Evolutionary conservation across 1,140 invertebrate genomes (phyloP).

Genomic region (Bombus difficillimus): DNA sequence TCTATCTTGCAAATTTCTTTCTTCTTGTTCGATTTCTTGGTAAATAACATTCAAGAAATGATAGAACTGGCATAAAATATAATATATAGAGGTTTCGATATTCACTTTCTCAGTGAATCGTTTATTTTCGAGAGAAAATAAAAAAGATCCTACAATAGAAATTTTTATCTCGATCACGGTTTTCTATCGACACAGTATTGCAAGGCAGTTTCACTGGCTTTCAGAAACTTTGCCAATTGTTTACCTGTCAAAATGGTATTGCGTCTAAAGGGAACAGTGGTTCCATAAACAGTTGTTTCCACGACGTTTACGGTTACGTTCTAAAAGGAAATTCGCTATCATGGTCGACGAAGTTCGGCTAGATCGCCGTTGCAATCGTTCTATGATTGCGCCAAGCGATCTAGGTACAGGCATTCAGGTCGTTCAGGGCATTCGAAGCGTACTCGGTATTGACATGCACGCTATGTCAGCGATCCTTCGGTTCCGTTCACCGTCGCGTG

Average conservation of each 20-base stretch:
- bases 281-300: not conserved
- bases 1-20: not conserved
- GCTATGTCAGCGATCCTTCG: constrained; percentile 49
- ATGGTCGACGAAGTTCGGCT: not conserved
- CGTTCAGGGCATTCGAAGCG: constrained; percentile 29
- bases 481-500: constrained; percentile 26
- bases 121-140: not conserved
- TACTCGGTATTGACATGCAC: constrained; percentile 33
- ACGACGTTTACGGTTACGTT: constrained; percentile 6
- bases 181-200: not conserved
- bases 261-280: too few species aligned
- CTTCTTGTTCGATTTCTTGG: not conserved
- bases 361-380: not conserved
- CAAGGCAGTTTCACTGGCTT: not conserved
- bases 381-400: not conserved
- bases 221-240: not conserved
- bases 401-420: constrained; percentile 32
- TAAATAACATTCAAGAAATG: too few species aligned
- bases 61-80: not conserved
- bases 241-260: not conserved
- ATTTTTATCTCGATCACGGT: not conserved
- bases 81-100: not conserved
- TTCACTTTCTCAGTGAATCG: not conserved
- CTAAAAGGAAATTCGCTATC: constrained; percentile 8
- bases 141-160: not conserved